Evolutionary conservation across 2,113 vertebrate species (phyloP), one percentile per base, ranked within the genome.

Genomic region (Takifugu bimaculatus): DNA sequence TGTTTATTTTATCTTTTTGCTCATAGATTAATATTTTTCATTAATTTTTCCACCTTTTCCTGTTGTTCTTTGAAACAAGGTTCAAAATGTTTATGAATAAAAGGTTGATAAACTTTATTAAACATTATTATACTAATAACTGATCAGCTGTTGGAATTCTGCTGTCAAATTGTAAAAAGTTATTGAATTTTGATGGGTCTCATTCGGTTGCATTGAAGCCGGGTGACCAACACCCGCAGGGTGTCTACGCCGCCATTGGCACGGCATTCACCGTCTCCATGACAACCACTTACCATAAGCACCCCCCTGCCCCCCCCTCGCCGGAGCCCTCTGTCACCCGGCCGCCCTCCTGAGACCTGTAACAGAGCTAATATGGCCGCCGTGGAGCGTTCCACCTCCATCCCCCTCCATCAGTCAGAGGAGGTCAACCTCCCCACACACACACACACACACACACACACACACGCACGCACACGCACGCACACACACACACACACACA

Each of bases 361-460:
- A 58, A 79, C 13, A 0, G 57, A 70, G 67, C 77, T 81, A 84
- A 82, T 74, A 68, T 70, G 56, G 77, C 85, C 53, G 75, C 78
- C 45, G 56, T 26, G 12, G 65, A 66, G 51, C 26, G 5, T 54
- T 65, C 44, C 54, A 53, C 50, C 13, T 50, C 35, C 50, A 35
- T 48, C 64, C 39, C 49, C 62, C 51, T 1, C 51, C 13, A 26
- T 56, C 28, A 77, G 76, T 58, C 51, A 42, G 57, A 29, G 25
- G 66, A 73, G 63, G 70, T 29, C 3, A 5, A 29, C 3, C 3
- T 2, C 3, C 35, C 7, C 35, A 39, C 35, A 39, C 35, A 39
- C 35, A 39, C 35, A 39, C 35, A 39, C 35, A 10, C 35, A 39
- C 35, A 39, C 35, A 39, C 35, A 39, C 35, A 39, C 35, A 39